phyloP scores from a whole-genome alignment of 2,888 invertebrate genomes.

The Drosophila greeni region DNA sequence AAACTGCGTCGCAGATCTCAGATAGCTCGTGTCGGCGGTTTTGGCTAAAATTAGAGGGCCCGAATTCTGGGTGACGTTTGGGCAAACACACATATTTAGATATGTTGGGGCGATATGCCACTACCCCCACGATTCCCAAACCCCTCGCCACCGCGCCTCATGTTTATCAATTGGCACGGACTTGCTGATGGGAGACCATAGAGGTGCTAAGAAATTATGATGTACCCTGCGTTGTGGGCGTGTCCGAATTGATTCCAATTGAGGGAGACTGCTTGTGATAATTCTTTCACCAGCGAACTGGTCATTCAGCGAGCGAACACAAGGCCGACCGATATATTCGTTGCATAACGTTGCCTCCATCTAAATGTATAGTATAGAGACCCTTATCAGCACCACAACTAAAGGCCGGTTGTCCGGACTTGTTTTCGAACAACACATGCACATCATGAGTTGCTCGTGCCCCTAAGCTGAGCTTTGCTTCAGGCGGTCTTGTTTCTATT shows the following conservation, averaged over 20 bases:
- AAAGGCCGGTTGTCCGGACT: constrained; percentile 30
- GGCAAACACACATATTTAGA: neutral
- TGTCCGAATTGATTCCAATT: constrained; percentile 13
- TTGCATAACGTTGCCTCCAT: constrained; percentile 53
- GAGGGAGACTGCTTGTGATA: constrained; percentile 5
- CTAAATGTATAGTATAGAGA: constrained; percentile 20
- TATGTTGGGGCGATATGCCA: constrained; percentile 4
- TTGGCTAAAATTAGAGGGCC: constrained; percentile 55
- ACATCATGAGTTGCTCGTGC: constrained; percentile 9
- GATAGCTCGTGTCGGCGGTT: constrained; percentile 40
- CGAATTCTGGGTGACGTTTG: constrained; percentile 15
- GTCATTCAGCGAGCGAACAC: constrained; percentile 21
- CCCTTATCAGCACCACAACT: constrained; percentile 46
- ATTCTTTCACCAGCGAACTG: constrained; percentile 7
- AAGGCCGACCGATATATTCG: constrained; percentile 26
- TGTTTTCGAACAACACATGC: constrained; percentile 22
- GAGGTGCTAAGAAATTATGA: constrained; percentile 36
- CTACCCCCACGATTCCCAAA: neutral
- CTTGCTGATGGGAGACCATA: constrained; percentile 31
- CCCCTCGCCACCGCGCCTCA: neutral
- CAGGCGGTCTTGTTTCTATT: constrained; percentile 4
- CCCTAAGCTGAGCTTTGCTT: constrained; percentile 54
- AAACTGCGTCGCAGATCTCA: constrained; percentile 46
- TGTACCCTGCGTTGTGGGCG: constrained; percentile 22
- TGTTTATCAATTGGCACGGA: constrained; percentile 23